phyloP scores from a whole-genome alignment of 2,797 vertebrate genomes.

The Pseudochirops cupreus region DNA sequence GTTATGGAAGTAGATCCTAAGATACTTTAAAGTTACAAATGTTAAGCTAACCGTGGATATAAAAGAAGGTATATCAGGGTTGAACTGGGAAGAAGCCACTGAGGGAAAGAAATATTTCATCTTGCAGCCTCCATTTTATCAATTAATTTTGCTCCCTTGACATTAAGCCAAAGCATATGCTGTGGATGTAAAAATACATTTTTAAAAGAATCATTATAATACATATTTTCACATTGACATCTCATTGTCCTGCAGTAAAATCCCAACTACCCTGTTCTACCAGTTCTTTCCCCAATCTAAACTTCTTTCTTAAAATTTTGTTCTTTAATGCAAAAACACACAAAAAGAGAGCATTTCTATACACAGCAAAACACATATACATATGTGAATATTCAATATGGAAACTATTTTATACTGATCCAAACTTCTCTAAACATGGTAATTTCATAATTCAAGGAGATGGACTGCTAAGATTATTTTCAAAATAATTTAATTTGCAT shows the following conservation, averaged over 20 bases:
- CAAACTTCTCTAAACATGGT: background rate
- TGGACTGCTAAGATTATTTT: background rate
- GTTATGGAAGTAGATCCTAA: background rate
- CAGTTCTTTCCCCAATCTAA: background rate
- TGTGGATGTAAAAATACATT: background rate
- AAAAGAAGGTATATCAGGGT: background rate
- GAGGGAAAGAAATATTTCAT: background rate
- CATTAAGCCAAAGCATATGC: background rate
- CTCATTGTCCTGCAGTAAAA: background rate
- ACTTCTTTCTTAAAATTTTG: background rate
- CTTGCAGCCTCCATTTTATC: background rate
- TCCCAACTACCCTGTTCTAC: background rate
- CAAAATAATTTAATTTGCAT: background rate
- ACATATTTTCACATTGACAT: background rate
- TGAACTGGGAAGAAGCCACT: background rate
- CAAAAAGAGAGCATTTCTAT: slow-evolving; percentile 40
- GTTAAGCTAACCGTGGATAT: background rate
- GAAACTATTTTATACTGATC: slow-evolving; percentile 8
- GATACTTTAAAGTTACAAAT: background rate
- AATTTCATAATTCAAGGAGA: background rate
- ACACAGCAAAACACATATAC: background rate
- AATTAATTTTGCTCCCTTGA: background rate
- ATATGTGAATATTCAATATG: background rate
- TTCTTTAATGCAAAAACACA: background rate
- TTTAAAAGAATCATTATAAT: background rate